Evolutionary conservation across 2,113 vertebrate genomes (phyloP), one percentile per base, ranked within the genome.

Genomic region (Gobio gobio): DNA sequence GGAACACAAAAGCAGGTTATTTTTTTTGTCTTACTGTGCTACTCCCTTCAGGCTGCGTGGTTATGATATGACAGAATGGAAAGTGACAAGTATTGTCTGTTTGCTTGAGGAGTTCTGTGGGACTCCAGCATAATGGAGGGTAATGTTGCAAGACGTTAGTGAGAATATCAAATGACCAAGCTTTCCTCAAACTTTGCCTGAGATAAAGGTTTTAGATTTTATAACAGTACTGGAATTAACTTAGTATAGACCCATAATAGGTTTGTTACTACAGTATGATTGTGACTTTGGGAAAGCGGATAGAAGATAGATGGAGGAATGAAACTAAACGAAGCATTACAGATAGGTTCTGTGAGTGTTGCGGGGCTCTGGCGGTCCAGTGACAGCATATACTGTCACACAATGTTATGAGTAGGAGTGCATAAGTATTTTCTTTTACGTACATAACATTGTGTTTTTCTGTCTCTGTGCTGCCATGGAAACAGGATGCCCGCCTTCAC

Each of bases 391-490:
- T 63, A 86, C 72, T 81, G 70, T 76, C 85, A 86, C 45, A 76
- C 12, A 56, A 12, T 66, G 63, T 82, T 75, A 82, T 72, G 26
- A 63, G 82, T 79, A 49, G n/a, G 61, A 76, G 68, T 75, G 84
- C 80, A 86, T 75, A 82, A 63, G 43, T 66, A 82, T 86, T 43
- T 36, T 82, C 29, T 51, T 45, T 82, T 51, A 78, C 40, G 56
- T 64, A 45, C 66, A 20, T 78, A 47, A 64, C 26, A 51, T 82
- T 83, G 73, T 54, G 86, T 87, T 72, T 64, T 12, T 59, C 82
- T 66, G 18, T 87, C 59, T 76, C 51, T 74, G 59, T 51, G 77
- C 78, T 85, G 68, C 86, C 83, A 85, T 87, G 83, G 86, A 63
- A 87, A 85, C 83, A 47, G 78, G 26, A 70, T 45, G 47, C 68